phyloP scores from a whole-genome alignment of 2,888 invertebrate species.

The Dioctria rufipes region DNA sequence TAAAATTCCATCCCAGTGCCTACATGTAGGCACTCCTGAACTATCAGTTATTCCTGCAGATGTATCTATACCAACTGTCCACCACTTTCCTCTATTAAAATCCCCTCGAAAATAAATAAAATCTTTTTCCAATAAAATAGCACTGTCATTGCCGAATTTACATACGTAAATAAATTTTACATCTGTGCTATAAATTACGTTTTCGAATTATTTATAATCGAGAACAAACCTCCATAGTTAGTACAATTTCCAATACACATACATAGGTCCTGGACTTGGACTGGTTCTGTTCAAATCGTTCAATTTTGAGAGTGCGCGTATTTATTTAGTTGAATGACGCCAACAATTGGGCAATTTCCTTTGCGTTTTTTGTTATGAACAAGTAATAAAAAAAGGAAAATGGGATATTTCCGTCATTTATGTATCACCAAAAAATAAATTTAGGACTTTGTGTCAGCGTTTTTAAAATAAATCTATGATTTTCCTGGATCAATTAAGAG shows the following conservation, averaged over 20 bases:
- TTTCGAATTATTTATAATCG: background rate
- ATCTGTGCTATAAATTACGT: slow-evolving; percentile 28
- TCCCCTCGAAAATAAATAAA: background rate
- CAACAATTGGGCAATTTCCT: slow-evolving; percentile 25
- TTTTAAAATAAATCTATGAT: no score
- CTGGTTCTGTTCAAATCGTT: no score
- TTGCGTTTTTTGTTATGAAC: background rate
- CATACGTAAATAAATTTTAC: slow-evolving; percentile 26
- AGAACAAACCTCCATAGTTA: background rate
- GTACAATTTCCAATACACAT: no score
- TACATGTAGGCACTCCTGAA: no score
- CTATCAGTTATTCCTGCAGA: no score
- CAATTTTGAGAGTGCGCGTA: background rate
- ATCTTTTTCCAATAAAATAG: slow-evolving; percentile 12
- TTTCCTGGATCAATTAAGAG: no score
- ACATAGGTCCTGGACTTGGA: no score
- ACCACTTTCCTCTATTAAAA: no score
- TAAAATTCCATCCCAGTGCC: background rate
- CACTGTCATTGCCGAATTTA: slow-evolving; percentile 25
- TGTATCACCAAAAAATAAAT: background rate
- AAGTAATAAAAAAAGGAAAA: background rate
- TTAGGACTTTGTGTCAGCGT: no score
- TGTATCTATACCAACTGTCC: no score
- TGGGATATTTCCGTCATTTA: background rate
- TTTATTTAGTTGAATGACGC: slow-evolving; percentile 24